Percentiles rank a stretch among this genome's conserved stretches.
These are phyloP conservation scores for Malurus alboscapulatus DNA, from an alignment of 2,113 vertebrate genomes.

Conservation along the genomic window DNA sequence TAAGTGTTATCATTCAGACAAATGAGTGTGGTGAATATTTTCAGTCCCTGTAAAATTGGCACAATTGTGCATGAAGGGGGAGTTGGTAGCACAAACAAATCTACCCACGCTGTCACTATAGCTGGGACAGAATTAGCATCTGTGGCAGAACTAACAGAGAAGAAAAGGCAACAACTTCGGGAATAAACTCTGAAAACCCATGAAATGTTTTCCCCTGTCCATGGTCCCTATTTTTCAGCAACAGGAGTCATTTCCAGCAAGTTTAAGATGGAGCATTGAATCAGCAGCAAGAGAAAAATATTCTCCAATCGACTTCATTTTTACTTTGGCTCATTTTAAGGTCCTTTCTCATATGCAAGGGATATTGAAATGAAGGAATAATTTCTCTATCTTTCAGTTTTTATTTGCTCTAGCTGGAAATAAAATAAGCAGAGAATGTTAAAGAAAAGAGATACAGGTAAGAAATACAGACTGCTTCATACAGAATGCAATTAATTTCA, in stretches of 20 bases:
- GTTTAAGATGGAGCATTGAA: neutral
- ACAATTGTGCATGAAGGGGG: neutral
- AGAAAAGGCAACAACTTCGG: neutral
- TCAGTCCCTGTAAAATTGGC: neutral
- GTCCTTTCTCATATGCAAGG: neutral
- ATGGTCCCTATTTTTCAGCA: neutral
- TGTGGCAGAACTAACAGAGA: neutral
- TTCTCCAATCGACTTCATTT: neutral
- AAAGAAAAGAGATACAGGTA: neutral
- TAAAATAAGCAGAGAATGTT: neutral
- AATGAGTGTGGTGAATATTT: neutral
- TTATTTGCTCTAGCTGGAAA: neutral
- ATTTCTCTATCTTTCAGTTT: neutral
- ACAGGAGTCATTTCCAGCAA: neutral
- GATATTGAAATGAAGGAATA: neutral
- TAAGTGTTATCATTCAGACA: neutral
- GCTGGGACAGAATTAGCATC: neutral
- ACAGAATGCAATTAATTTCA: neutral
- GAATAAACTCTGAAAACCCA: neutral
- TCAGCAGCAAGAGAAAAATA: neutral
- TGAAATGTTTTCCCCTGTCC: neutral
- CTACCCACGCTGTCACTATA: neutral
- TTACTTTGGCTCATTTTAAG: neutral
- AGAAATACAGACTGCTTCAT: neutral
- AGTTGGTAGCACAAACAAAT: neutral